These are phyloP conservation scores for Limosa lapponica DNA, from an alignment of 2,797 vertebrate genomes.

Conservation along the genomic window DNA sequence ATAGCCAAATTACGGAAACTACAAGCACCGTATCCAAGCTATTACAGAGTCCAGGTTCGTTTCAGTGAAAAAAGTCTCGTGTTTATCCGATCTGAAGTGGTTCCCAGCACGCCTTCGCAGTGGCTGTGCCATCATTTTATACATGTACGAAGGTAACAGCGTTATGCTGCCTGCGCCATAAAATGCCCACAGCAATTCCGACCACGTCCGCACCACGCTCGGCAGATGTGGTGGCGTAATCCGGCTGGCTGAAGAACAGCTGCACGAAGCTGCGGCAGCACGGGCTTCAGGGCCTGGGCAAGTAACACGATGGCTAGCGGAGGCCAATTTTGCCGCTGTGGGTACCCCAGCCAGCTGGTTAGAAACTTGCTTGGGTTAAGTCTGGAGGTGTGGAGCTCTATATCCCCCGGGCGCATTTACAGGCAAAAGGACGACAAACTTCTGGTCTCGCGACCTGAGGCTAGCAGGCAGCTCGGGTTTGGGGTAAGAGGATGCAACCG, in stretches of 20 bases:
- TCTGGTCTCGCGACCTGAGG: neutral
- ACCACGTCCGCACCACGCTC: rapidly evolving
- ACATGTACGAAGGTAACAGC: neutral
- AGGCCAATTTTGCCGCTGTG: neutral
- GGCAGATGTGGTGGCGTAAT: neutral
- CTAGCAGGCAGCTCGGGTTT: neutral
- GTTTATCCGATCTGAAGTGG: neutral
- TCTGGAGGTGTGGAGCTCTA: rapidly evolving
- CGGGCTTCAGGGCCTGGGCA: neutral
- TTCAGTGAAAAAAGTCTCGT: neutral
- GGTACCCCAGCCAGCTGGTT: neutral
- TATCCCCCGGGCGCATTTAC: neutral
- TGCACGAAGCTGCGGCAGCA: rapidly evolving
- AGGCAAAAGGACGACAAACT: neutral
- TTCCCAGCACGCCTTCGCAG: neutral
- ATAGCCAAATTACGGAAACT: neutral
- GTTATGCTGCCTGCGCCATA: neutral
- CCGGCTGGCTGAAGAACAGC: neutral
- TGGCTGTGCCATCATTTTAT: neutral
- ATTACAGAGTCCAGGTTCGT: neutral
- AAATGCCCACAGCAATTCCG: neutral
- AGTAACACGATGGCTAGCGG: neutral
- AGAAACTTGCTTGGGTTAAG: neutral
- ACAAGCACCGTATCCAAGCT: neutral
- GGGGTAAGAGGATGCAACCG: neutral